Conservation (phyloP, 2,888 invertebrate species). For the Margaritifera margaritifera region DNA sequence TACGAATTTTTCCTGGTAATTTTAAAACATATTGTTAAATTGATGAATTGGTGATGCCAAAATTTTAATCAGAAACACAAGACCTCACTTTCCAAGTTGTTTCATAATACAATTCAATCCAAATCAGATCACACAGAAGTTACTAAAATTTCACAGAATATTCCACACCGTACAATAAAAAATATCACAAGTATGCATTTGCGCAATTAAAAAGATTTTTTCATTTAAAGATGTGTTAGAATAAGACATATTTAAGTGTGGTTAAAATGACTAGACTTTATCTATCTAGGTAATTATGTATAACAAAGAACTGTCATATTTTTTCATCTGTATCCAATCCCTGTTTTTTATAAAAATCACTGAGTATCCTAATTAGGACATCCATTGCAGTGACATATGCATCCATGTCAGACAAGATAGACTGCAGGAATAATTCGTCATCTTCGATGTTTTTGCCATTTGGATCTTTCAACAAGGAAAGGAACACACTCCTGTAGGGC, state of each 20-base stretch:
- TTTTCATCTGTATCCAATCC: slow-evolving; percentile 52
- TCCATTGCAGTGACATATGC: slow-evolving; percentile 48
- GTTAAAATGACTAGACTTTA: no score
- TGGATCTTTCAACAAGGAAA: slow-evolving; percentile 46
- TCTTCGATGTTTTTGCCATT: slow-evolving; percentile 27
- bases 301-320: slow-evolving; percentile 8
- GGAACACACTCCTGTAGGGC: slow-evolving; percentile 58
- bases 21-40: slow-evolving; percentile 1
- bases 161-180: no score
- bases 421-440: slow-evolving; percentile 35
- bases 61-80: not conserved
- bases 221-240: no score
- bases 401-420: slow-evolving; percentile 54
- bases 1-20: not conserved
- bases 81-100: not conserved
- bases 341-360: slow-evolving; percentile 53
- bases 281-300: no score
- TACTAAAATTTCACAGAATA: no score
- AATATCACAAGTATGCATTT: no score
- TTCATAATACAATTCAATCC: no score
- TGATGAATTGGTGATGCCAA: not conserved
- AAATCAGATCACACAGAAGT: no score
- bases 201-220: no score
- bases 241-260: no score
- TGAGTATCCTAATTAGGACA: slow-evolving; percentile 47